phyloP scores from a whole-genome alignment of 1,140 invertebrate species.

The Listronotus oregonensis region DNA sequence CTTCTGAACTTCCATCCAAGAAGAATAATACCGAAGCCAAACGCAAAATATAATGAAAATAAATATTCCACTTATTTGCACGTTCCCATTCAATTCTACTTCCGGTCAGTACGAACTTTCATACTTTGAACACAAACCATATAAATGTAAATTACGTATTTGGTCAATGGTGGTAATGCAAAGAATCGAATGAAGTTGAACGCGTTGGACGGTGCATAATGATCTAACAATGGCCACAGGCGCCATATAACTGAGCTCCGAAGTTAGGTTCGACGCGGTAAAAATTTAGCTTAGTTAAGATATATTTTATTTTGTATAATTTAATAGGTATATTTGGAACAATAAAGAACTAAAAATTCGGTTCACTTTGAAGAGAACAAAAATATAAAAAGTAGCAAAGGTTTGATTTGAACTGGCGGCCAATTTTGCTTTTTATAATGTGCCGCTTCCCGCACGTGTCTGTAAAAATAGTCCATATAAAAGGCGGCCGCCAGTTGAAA shows the following conservation, averaged over 20 bases:
- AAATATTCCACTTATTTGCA: slow-evolving; percentile 41
- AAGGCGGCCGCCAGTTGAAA: too few relatives aligned
- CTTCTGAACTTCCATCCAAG: slow-evolving; percentile 25
- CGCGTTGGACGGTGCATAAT: slow-evolving; percentile 30
- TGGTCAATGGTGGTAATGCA: slow-evolving; percentile 37
- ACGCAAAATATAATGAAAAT: slow-evolving; percentile 38
- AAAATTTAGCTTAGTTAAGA: too few relatives aligned
- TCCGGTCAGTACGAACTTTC: slow-evolving; percentile 33
- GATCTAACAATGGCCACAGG: slow-evolving; percentile 27
- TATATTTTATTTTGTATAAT: too few relatives aligned
- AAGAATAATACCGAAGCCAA: slow-evolving; percentile 26
- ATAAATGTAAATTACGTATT: slow-evolving; percentile 41
- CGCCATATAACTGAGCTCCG: slow-evolving; percentile 7
- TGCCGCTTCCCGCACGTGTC: too few relatives aligned
- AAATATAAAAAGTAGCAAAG: too few relatives aligned
- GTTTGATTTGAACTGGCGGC: too few relatives aligned
- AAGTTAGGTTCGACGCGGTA: too few relatives aligned
- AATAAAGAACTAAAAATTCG: too few relatives aligned
- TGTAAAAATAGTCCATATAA: too few relatives aligned
- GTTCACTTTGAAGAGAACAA: too few relatives aligned
- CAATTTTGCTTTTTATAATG: too few relatives aligned
- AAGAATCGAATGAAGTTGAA: slow-evolving; percentile 36
- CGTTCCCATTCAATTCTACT: slow-evolving; percentile 36
- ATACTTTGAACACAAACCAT: slow-evolving; percentile 36
- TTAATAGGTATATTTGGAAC: too few relatives aligned